Percentiles rank a stretch among this genome's conserved stretches.
phyloP scores from a whole-genome alignment of 2,113 vertebrate genomes.

The Eublepharis macularius region DNA sequence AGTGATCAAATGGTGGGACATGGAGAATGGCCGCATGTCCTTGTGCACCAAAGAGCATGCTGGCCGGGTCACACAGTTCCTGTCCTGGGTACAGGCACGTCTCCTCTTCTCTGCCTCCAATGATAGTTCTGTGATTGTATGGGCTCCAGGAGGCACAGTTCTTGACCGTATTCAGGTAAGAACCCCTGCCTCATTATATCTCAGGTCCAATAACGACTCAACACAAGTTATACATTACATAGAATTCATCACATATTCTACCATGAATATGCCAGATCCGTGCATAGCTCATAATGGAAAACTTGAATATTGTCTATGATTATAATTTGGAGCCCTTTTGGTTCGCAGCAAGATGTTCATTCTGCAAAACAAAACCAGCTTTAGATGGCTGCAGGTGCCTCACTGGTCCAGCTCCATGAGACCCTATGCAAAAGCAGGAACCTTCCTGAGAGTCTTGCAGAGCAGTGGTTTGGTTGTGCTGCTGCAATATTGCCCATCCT shows the following conservation, averaged over 20 bases:
- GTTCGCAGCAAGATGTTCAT: too few relatives aligned
- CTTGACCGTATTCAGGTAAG: conserved; percentile 53
- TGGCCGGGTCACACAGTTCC: conserved; percentile 52
- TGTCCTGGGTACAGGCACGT: conserved; percentile 53
- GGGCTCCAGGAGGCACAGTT: conserved; percentile 51
- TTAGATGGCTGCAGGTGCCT: not conserved
- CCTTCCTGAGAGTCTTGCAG: not conserved
- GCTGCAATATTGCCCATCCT: too few relatives aligned
- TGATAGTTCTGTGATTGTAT: conserved; percentile 50
- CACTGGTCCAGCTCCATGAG: not conserved
- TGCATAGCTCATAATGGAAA: not conserved
- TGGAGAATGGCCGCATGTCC: conserved; percentile 46
- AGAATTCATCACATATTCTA: not conserved
- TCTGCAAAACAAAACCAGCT: not conserved
- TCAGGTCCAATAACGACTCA: not conserved
- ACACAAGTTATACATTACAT: not conserved
- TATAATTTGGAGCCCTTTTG: not conserved
- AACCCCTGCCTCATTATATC: not conserved
- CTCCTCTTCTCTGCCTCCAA: conserved; percentile 61
- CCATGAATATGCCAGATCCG: not conserved
- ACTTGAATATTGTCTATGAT: not conserved
- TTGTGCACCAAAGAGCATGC: conserved; percentile 38
- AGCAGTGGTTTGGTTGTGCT: not conserved
- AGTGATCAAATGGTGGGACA: conserved; percentile 62
- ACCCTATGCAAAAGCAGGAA: not conserved